Percentiles rank a stretch among this genome's conserved stretches.
These are phyloP conservation scores for zebrafish (Danio rerio) DNA, from an alignment of 2,113 vertebrate species.

Conservation along the genomic window DNA sequence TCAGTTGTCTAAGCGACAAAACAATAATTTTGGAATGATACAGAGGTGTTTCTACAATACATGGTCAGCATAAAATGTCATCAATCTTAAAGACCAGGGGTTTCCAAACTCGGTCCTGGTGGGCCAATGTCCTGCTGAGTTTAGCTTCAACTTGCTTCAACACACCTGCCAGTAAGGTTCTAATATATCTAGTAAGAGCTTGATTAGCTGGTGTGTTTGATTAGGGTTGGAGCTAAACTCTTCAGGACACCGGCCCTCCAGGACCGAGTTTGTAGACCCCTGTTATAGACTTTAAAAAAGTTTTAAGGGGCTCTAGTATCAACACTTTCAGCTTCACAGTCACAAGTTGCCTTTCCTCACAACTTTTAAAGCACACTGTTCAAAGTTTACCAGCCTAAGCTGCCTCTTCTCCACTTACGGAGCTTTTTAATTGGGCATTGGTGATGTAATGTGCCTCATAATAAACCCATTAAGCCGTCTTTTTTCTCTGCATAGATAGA, in stretches of 20 bases:
- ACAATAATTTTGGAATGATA: not conserved
- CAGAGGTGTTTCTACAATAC: not conserved
- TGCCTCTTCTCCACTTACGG: slow-evolving; percentile 59
- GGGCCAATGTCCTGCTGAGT: too few relatives aligned
- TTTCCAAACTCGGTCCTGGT: too few relatives aligned
- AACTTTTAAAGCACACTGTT: slow-evolving; percentile 46
- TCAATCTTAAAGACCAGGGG: too few relatives aligned
- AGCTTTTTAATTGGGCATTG: slow-evolving; percentile 79
- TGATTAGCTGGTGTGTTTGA: too few relatives aligned
- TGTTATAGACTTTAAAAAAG: not conserved
- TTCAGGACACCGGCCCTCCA: too few relatives aligned
- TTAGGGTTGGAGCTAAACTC: too few relatives aligned
- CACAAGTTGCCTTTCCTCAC: slow-evolving; percentile 8
- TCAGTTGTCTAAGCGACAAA: not conserved
- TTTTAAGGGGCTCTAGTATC: not conserved
- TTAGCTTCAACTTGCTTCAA: too few relatives aligned
- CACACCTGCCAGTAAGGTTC: too few relatives aligned
- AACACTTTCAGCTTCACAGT: slow-evolving; percentile 13
- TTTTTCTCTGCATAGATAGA: slow-evolving; percentile 77
- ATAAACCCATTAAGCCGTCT: slow-evolving; percentile 79
- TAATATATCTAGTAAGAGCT: too few relatives aligned
- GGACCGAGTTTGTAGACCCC: too few relatives aligned
- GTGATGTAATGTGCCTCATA: slow-evolving; percentile 83
- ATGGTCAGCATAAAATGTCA: not conserved
- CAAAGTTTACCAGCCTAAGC: slow-evolving; percentile 69